Evolutionary conservation across 1,140 invertebrate genomes (phyloP).

Genomic region (Bombus sibiricus): DNA sequence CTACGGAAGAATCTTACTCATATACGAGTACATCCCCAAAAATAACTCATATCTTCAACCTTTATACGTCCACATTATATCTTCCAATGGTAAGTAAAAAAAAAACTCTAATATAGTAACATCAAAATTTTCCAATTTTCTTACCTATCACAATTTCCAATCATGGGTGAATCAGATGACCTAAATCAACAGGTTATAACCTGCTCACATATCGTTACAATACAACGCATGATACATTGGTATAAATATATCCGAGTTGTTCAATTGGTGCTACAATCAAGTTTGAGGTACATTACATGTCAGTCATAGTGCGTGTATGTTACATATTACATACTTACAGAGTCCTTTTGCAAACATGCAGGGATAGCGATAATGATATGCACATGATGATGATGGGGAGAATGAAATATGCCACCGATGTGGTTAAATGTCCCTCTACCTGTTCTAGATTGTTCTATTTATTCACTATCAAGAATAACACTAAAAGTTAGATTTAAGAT

Average conservation of each 20-base stretch:
- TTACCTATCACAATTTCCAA: too few relatives aligned
- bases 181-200: background rate
- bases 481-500: background rate
- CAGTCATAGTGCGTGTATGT: background rate
- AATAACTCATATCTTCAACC: constrained; percentile 5
- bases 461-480: too few relatives aligned
- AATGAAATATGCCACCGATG: background rate
- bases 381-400: background rate
- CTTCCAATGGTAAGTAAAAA: constrained; percentile 37
- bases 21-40: background rate
- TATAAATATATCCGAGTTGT: background rate
- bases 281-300: background rate
- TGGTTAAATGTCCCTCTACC: too few relatives aligned
- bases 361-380: background rate
- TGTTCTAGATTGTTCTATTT: background rate
- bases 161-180: background rate
- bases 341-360: background rate
- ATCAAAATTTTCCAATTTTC: too few relatives aligned
- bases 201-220: background rate
- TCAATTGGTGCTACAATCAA: background rate
- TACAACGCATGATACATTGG: background rate
- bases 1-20: background rate
- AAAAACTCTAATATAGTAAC: too few relatives aligned
- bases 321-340: background rate
- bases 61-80: background rate